Evolutionary conservation across 2,888 invertebrate species (phyloP).

Genomic region (Aplocera efformata): DNA sequence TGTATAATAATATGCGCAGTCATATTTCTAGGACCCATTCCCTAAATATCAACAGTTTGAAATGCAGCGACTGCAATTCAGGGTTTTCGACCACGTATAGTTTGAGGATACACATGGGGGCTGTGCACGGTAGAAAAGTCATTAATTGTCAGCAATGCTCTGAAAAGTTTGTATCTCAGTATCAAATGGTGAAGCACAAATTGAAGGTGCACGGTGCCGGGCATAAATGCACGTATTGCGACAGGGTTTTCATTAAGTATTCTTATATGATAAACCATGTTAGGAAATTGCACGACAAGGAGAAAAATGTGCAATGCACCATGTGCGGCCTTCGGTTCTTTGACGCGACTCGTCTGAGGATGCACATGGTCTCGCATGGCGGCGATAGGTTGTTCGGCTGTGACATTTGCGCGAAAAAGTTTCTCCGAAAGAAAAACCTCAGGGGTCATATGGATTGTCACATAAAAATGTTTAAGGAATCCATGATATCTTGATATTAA

Average conservation of each 20-base stretch:
- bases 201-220: conserved; percentile 49
- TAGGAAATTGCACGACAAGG: conserved; percentile 55
- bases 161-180: conserved; percentile 54
- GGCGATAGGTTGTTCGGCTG: conserved; percentile 68
- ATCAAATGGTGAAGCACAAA: conserved; percentile 54
- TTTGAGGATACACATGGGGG: conserved; percentile 15
- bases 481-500: too few relatives aligned
- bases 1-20: too few relatives aligned
- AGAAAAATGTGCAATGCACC: conserved; percentile 58
- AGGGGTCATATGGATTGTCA: conserved; percentile 32
- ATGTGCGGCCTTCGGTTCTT: conserved; percentile 57
- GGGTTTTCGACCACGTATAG: conserved; percentile 5
- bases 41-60: too few relatives aligned
- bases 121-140: conserved; percentile 15
- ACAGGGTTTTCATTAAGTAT: conserved; percentile 53
- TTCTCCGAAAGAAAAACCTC: conserved; percentile 74
- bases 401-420: conserved; percentile 71
- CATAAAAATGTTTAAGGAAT: too few relatives aligned
- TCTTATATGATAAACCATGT: conserved; percentile 59
- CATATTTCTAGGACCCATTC: too few relatives aligned
- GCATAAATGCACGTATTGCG: conserved; percentile 54
- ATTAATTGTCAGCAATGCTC: conserved; percentile 48
- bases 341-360: conserved; percentile 50
- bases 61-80: conserved; percentile 11
- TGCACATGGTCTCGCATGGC: conserved; percentile 71